Evolutionary conservation across 2,113 vertebrate genomes (phyloP), one percentile per base, ranked within the genome.

Genomic region (Tychaedon coryphoeus): DNA sequence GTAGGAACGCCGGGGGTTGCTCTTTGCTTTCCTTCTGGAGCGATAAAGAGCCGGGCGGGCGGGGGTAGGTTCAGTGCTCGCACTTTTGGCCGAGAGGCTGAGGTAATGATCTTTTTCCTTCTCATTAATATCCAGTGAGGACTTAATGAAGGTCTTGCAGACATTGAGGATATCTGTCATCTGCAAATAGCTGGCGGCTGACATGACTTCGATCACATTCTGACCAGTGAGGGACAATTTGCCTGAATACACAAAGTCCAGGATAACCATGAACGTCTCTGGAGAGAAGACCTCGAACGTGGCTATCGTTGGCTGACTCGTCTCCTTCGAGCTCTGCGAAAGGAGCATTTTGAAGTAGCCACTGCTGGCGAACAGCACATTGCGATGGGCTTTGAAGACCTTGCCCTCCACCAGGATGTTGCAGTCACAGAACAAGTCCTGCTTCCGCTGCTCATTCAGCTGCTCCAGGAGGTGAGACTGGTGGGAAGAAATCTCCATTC

Each of bases 151-250:
- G 24, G 98, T 98, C 96, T 99, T 99, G 57, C 99, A 99, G 67
- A 99, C 99, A 28, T 96, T 98, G 56, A 99, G 99, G 65, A 99
- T 99, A 11, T 99, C 99, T 12, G 99, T 99, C 99, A 99, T 99
- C 98, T 99, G 99, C 94, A 99, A 97, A 89, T 99, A 99, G 97
- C 99, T 99, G 62, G 99, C 99, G 0, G 99, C 99, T 0, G 99
- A 99, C 99, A 99, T 99, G 20, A 99, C 99, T 84, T 99, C 99
- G 4, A 99, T 99, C 42, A 99, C 99, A 4, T 99, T 99, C 81
- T 98, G 98, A 57, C 99, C 98, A 0, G 98, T 98, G 33, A 99
- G 98, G 62, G 98, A 98, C 87, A 99, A 97, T 67, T 98, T 98
- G 34, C 99, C 99, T 0, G 99, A 99, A 94, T 99, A 99, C 69